Evolutionary conservation across 2,888 invertebrate species (phyloP).

Genomic region (Trachelus troglodyta): DNA sequence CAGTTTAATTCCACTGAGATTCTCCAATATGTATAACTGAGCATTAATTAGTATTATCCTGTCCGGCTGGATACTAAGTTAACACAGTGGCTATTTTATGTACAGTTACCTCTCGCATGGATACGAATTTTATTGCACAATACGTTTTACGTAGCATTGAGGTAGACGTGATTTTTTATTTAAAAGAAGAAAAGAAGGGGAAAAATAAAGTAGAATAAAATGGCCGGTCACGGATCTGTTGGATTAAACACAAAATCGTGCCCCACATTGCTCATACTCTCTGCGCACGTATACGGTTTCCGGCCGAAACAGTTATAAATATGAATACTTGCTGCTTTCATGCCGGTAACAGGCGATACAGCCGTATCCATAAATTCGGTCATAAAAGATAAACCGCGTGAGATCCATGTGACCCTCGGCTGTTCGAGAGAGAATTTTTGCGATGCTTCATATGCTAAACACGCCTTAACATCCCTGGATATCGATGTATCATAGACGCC

Average conservation of each 20-base stretch:
- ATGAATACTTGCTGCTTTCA: conserved; percentile 24
- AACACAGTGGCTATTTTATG: no score
- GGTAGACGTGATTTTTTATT: not conserved
- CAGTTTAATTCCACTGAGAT: no score
- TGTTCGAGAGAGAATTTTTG: conserved; percentile 16
- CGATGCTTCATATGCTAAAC: conserved; percentile 22
- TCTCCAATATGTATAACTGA: no score
- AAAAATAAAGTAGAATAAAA: no score
- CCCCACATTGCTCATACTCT: no score
- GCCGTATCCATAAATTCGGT: conserved; percentile 30
- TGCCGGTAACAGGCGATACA: conserved; percentile 24
- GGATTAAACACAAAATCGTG: conserved; percentile 23
- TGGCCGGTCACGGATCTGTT: conserved; percentile 8
- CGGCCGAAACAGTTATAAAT: conserved; percentile 26
- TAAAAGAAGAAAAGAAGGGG: not conserved
- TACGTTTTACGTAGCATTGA: not conserved
- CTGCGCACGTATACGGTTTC: not conserved
- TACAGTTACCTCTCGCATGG: no score
- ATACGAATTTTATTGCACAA: no score
- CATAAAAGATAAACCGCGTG: conserved; percentile 27
- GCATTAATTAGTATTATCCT: no score
- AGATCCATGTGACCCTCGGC: not conserved
- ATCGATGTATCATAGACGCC: conserved; percentile 34
- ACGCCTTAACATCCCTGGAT: conserved; percentile 23
- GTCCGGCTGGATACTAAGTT: no score